phyloP scores from a whole-genome alignment of 2,113 vertebrate species.

The Atrichornis clamosus region DNA sequence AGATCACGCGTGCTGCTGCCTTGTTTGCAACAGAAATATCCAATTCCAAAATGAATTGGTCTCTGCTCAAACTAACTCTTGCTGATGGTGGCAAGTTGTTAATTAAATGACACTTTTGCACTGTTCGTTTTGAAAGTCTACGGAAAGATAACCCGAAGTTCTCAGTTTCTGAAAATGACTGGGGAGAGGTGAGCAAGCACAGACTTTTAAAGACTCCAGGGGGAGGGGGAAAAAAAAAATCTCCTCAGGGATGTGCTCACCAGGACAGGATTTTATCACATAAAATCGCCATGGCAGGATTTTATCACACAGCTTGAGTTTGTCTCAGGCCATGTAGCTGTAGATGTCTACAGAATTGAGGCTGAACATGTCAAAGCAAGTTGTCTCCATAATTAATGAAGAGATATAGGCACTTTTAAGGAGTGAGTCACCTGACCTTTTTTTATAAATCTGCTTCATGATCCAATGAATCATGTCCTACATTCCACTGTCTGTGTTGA shows the following conservation, averaged over 20 bases:
- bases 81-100: conserved; percentile 59
- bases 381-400: not conserved
- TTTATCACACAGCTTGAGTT: not conserved
- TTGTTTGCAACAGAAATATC: conserved; percentile 46
- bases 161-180: conserved; percentile 4
- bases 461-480: conserved; percentile 30
- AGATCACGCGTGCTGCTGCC: not conserved
- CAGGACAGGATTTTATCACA: not conserved
- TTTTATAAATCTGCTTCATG: not conserved
- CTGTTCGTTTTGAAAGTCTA: conserved; percentile 1
- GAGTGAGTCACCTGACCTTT: conserved; percentile 22
- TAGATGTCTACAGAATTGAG: not conserved
- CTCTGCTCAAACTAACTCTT: conserved; percentile 51
- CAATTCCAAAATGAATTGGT: conserved; percentile 37
- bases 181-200: not conserved
- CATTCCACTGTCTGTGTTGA: not conserved
- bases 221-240: not conserved
- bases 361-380: not conserved
- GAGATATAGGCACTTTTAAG: not conserved
- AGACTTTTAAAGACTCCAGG: not conserved
- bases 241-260: not conserved
- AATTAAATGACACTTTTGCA: conserved; percentile 37
- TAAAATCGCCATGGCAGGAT: not conserved
- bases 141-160: conserved; percentile 5
- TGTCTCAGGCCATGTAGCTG: not conserved